These are phyloP conservation scores for Steinernema carpocapsae DNA, from an alignment of 2,888 invertebrate species.

Conservation along the genomic window DNA sequence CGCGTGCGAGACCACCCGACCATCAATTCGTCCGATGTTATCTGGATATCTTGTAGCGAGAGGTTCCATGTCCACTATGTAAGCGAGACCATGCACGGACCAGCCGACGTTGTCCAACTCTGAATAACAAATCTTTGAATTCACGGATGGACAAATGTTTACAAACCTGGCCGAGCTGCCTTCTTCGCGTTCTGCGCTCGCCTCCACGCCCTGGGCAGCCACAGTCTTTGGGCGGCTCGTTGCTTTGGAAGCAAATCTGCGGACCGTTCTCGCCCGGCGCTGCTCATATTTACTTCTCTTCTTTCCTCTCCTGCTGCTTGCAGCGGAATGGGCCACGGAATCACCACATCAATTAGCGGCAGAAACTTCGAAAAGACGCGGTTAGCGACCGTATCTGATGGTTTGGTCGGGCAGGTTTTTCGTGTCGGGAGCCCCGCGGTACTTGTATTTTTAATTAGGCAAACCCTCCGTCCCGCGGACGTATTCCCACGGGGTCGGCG, in stretches of 20 bases:
- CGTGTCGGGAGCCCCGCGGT: neutral
- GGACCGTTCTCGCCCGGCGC: too few species aligned
- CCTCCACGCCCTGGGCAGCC: constrained; percentile 42
- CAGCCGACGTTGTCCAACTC: constrained; percentile 63
- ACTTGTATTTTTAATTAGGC: neutral
- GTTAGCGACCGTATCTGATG: too few species aligned
- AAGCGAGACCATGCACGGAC: constrained; percentile 53
- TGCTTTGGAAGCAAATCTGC: too few species aligned
- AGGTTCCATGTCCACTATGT: constrained; percentile 42
- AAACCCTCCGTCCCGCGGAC: neutral
- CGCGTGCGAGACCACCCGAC: constrained; percentile 77
- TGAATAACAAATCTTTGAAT: constrained; percentile 38
- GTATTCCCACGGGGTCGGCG: constrained; percentile 15
- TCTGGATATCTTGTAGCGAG: constrained; percentile 72
- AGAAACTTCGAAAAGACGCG: too few species aligned
- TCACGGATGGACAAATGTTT: neutral
- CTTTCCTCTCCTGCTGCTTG: too few species aligned
- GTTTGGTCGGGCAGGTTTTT: neutral
- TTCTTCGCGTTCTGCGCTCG: constrained; percentile 55
- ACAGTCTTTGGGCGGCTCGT: too few species aligned
- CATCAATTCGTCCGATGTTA: constrained; percentile 84
- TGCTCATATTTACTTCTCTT: too few species aligned
- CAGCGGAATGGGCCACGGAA: too few species aligned
- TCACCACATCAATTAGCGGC: too few species aligned
- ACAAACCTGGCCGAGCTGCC: constrained; percentile 60